Evolutionary conservation across 2,888 invertebrate genomes (phyloP).

Genomic region (Rhingia campestris): DNA sequence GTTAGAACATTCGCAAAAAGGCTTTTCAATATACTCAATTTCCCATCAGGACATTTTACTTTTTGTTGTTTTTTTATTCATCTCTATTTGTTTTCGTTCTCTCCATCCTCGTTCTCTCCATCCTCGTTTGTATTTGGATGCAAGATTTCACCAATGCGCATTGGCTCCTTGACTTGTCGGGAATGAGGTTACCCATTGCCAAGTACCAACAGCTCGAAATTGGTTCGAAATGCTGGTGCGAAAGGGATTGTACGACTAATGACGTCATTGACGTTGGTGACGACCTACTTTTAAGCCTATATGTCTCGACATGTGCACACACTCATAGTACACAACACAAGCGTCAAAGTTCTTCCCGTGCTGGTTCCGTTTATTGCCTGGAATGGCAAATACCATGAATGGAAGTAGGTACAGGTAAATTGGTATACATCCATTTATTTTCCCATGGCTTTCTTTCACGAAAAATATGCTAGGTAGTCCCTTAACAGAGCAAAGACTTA

Average conservation of each 20-base stretch:
- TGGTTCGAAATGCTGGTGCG: conserved; percentile 46
- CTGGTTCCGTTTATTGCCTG: conserved; percentile 30
- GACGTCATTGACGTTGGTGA: conserved; percentile 70
- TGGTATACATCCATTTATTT: conserved; percentile 39
- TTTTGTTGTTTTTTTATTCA: conserved; percentile 6
- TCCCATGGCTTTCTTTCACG: conserved; percentile 29
- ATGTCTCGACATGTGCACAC: conserved; percentile 64
- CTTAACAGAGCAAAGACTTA: conserved; percentile 3
- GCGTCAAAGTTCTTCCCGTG: conserved; percentile 45
- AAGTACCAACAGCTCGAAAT: conserved; percentile 25
- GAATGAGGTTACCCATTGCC: conserved; percentile 56
- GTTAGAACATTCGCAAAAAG: neutral
- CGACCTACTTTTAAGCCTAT: conserved; percentile 64
- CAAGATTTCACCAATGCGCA: conserved; percentile 62
- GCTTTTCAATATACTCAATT: neutral
- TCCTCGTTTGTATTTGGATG: conserved; percentile 20
- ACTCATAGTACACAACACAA: conserved; percentile 3
- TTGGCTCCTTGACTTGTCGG: conserved; percentile 42
- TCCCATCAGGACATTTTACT: conserved; percentile 20
- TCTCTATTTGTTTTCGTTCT: too few species aligned
- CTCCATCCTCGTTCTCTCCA: neutral
- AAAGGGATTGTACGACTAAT: conserved; percentile 61
- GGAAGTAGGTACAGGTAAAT: conserved; percentile 52
- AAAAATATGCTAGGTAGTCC: conserved; percentile 25
- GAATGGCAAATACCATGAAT: conserved; percentile 59